Percentiles rank a stretch among this genome's conserved stretches.
These are phyloP conservation scores for Cylindroiulus punctatus DNA, from an alignment of 2,888 invertebrate species.

Conservation along the genomic window DNA sequence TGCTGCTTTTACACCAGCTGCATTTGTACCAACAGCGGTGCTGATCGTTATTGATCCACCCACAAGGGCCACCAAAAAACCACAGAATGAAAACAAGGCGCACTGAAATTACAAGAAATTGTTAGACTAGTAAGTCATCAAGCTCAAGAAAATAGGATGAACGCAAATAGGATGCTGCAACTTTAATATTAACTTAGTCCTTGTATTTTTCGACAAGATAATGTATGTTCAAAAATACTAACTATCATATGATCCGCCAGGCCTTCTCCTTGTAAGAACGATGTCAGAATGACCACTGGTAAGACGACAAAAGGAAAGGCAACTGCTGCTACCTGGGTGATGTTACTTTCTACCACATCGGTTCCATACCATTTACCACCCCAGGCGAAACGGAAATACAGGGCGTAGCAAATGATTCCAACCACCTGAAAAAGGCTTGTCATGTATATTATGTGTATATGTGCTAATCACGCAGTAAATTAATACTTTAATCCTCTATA, in stretches of 20 bases:
- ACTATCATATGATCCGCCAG: slow-evolving; percentile 26
- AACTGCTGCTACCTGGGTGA: slow-evolving; percentile 15
- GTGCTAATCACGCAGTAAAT: no score
- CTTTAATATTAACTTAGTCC: not conserved
- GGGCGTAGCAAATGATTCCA: slow-evolving; percentile 40
- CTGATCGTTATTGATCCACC: slow-evolving; percentile 12
- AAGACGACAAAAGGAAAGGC: slow-evolving; percentile 50
- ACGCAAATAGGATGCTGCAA: no score
- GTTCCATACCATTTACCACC: not conserved
- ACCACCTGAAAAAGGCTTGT: not conserved
- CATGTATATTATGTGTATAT: no score
- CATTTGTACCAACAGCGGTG: not conserved
- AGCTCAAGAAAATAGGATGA: no score
- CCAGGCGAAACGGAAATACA: slow-evolving; percentile 14
- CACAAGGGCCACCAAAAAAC: not conserved
- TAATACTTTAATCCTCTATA: no score
- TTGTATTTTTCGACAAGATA: not conserved
- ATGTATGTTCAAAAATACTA: not conserved
- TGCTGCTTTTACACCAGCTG: not conserved
- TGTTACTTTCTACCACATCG: not conserved
- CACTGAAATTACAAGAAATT: not conserved
- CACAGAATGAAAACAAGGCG: slow-evolving; percentile 25
- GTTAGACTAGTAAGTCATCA: not conserved
- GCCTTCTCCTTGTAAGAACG: slow-evolving; percentile 49
- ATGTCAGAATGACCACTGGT: slow-evolving; percentile 13